Base-by-base conservation (phyloP, 2,113 vertebrate species). In the Turnix velox region DNA sequence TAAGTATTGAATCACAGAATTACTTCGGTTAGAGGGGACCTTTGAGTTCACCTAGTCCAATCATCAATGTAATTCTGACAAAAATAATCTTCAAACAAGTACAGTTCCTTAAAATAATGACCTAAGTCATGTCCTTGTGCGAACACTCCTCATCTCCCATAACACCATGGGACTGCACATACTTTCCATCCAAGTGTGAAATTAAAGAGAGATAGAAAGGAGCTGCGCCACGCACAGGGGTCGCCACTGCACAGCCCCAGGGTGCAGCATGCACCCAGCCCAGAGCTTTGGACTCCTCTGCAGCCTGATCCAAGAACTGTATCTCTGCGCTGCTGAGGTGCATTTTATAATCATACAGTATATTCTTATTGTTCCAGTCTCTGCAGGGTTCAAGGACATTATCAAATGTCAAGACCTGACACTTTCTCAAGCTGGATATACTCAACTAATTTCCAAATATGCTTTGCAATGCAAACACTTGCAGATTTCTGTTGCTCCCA, bases 201-300 rank as follows among this genome's bases (percentile, higher is more conserved):
- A 25, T 76, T 68, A 63, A 45, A 30, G 52, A 19, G 0, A 5
- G 54, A n/a, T 16, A 14, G 31, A 71, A 65, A 61, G 22, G 18
- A 10, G 9, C 31, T 69, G n/a, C 16, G 18, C 1, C 0, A 5
- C 13, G 19, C 22, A 31, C 16, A 51, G 37, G 5, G 2, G 4
- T 66, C 58, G 40, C 16, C 18, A n/a, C 18, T 39, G 23, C 37
- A 49, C 2, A 22, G 68, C 14, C 27, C 40, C 3, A 1, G 23
- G 8, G 11, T 39, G 16, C 14, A 18, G 6, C 5, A 7, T 0
- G 0, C 4, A 9, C 18, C 8, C 58, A 51, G 2, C 2, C 4
- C 30, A 54, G 27, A 72, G 4, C 8, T 48, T 33, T 0, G 0
- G 17, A 4, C 31, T 37, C 22, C 33, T 30, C 33, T 14, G 2